phyloP scores from a whole-genome alignment of 2,888 invertebrate genomes.

The Proisotoma minuta region DNA sequence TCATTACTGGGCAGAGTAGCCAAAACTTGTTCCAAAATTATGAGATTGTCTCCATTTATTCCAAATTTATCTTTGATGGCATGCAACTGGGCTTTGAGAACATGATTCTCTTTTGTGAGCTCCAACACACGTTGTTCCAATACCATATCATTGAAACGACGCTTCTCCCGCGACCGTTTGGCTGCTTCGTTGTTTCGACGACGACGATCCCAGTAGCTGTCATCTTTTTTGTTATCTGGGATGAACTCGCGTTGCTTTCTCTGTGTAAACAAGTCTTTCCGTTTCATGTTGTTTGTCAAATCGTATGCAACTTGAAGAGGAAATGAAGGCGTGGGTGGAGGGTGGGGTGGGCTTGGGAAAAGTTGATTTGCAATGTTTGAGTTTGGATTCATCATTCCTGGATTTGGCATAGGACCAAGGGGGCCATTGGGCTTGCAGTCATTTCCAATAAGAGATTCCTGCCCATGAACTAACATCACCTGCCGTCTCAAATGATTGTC shows the following conservation, averaged over 20 bases:
- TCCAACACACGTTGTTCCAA: constrained; percentile 90
- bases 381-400: constrained; percentile 31
- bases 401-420: constrained; percentile 20
- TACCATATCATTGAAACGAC: constrained; percentile 93
- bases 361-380: constrained; percentile 23
- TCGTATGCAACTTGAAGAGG: constrained; percentile 47
- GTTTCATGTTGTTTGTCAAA: constrained; percentile 52
- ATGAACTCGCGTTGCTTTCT: constrained; percentile 94
- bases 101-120: constrained; percentile 90
- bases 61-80: constrained; percentile 91
- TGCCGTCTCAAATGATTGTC: constrained; percentile 56
- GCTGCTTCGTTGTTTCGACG: constrained; percentile 96
- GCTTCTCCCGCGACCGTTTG: constrained; percentile 91
- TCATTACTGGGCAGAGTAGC: constrained; percentile 79
- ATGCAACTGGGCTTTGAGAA: constrained; percentile 84
- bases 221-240: constrained; percentile 93
- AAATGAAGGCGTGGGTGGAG: constrained; percentile 49
- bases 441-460: constrained; percentile 42
- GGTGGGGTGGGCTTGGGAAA: constrained; percentile 22
- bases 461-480: constrained; percentile 69
- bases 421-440: constrained; percentile 29
- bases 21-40: constrained; percentile 82
- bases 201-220: constrained; percentile 94
- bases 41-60: constrained; percentile 77
- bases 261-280: constrained; percentile 80